Evolutionary conservation across 2,888 invertebrate species (phyloP), one percentile per base, ranked within the genome.

Genomic region (Ophioninae sp.): DNA sequence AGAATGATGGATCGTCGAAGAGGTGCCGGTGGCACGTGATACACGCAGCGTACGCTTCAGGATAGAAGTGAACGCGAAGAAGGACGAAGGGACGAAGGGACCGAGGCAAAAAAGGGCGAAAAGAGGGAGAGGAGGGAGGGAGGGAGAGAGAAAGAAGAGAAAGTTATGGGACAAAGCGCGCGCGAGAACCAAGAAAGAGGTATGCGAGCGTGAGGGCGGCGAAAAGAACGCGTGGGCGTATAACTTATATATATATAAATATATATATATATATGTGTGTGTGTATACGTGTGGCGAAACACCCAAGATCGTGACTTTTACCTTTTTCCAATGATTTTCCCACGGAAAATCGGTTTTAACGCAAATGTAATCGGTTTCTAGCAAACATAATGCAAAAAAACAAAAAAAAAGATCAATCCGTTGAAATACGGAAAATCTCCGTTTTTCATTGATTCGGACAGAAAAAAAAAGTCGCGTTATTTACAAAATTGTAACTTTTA

Each of bases 201-300:
- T 82, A 82, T 79, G 79, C 74, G 70, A 64, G 79, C 64, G 67
- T 75, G 65, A 67, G 75, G 62, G 74, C 74, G 62, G 57, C 65
- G 69, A 64, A 30, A 64, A 39, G 65, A 67, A 56, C 57, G 75
- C 75, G 75, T 75, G 57, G 75, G 75, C 57, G 75, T 70, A 20
- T 7, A 57, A 6, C 56, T 20, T 20, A 57, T 20, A 20, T 41
- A 41, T 41, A 41, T n/a, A n/a, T n/a, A n/a, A n/a, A n/a, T n/a
- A 7, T 41, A 1, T 76, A 61, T n/a, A n/a, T n/a, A n/a, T n/a
- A n/a, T n/a, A n/a, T n/a, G n/a, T n/a, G n/a, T 50, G 77, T 67
- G 68, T 39, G 50, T 41, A 41, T 41, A 6, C 10, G 10, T 41
- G 67, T 67, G 69, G 57, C 56, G 61, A 67, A 74, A 82, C 83